These are phyloP conservation scores for Alviniconcha strummeri DNA, from an alignment of 2,888 invertebrate species.

Conservation along the genomic window DNA sequence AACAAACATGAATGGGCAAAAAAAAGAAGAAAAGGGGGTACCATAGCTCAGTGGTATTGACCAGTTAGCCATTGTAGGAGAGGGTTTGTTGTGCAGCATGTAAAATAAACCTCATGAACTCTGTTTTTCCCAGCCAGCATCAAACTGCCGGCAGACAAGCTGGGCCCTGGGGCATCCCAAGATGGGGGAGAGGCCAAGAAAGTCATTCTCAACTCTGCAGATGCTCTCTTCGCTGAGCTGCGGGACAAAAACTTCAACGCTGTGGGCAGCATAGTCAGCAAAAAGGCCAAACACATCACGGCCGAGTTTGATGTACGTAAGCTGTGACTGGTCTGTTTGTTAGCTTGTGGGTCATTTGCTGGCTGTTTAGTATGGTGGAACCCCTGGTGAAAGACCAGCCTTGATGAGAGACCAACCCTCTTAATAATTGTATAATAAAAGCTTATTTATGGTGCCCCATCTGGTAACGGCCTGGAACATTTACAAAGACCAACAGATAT, in stretches of 20 bases:
- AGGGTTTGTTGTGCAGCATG: too few species aligned
- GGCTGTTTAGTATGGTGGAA: too few species aligned
- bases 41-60: too few species aligned
- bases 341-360: neutral
- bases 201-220: constrained; percentile 90
- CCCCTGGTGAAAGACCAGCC: too few species aligned
- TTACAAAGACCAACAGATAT: too few species aligned
- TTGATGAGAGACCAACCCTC: neutral
- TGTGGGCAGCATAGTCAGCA: constrained; percentile 88
- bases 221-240: constrained; percentile 90
- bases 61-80: too few species aligned
- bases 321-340: neutral
- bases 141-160: constrained; percentile 89
- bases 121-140: constrained; percentile 79
- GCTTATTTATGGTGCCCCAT: too few species aligned
- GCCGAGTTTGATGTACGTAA: constrained; percentile 81
- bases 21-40: too few species aligned
- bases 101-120: too few species aligned
- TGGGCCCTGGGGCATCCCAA: constrained; percentile 78
- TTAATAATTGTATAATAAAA: too few species aligned
- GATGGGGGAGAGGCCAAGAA: constrained; percentile 80
- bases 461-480: too few species aligned
- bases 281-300: constrained; percentile 90
- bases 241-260: constrained; percentile 95
- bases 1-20: too few species aligned